Evolutionary conservation across 2,888 invertebrate genomes (phyloP).

Genomic region (Zootermopsis nevadensis): DNA sequence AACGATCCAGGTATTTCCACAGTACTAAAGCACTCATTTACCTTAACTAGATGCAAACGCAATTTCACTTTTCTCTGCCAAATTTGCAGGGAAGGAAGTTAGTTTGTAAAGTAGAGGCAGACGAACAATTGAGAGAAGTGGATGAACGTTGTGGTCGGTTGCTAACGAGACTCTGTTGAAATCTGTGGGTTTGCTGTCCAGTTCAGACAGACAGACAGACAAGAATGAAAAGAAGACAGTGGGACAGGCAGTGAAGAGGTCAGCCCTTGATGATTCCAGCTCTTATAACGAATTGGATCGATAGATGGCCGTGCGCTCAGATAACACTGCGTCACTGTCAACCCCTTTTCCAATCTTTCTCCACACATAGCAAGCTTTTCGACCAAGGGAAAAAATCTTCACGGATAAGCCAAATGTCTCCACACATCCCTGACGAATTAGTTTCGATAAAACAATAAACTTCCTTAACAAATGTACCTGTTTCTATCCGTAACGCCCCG

Average conservation of each 20-base stretch:
- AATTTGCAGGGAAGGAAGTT: background rate
- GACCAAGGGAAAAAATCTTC: conserved; percentile 4
- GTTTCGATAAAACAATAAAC: too few relatives aligned
- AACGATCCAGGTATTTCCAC: too few relatives aligned
- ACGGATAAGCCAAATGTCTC: background rate
- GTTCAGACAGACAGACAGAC: too few relatives aligned
- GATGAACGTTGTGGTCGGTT: background rate
- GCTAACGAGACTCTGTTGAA: background rate
- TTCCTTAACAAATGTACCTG: too few relatives aligned
- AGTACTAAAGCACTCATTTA: too few relatives aligned
- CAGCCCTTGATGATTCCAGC: background rate
- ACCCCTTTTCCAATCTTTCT: background rate
- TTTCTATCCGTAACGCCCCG: too few relatives aligned
- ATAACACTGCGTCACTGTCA: background rate
- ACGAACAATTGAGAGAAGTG: background rate
- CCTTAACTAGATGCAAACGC: background rate
- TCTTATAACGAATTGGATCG: conserved; percentile 31
- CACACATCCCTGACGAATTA: background rate
- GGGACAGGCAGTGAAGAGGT: background rate
- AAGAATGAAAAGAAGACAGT: background rate
- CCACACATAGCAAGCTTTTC: background rate
- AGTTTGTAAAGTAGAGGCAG: background rate
- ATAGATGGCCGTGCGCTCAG: conserved; percentile 12
- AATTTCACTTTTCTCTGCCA: background rate
- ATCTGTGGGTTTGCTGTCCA: too few relatives aligned